Evolutionary conservation across 2,888 invertebrate species (phyloP), one percentile per base, ranked within the genome.

Genomic region (Zonitis immaculata): DNA sequence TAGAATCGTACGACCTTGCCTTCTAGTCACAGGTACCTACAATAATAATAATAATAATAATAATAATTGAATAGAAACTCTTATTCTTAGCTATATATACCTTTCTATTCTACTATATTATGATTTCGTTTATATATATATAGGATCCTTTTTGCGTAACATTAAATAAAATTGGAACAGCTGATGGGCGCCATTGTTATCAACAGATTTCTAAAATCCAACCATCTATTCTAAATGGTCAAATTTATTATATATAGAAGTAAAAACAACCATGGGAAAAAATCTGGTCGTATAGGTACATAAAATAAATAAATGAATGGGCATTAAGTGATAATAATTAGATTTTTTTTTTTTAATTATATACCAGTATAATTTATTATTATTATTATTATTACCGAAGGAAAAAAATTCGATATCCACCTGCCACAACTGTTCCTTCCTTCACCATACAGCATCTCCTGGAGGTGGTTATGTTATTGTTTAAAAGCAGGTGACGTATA

Each of bases 131-230:
- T n/a, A n/a, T n/a, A n/a, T n/a, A n/a, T n/a, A 3, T 22, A 44
- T 44, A 44, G 47, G 32, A 26, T 16, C 35, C 51, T 51, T 49
- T 58, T 54, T 59, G 51, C 56, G 59, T 49, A 59, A 59, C 44
- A 56, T 59, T 59, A 54, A 56, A 52, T 54, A 52, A 51, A 51
- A 46, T 43, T 52, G 49, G 59, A 59, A 59, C 59, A 59, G 59
- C 59, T 59, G 59, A 56, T 52, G 50, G 20, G 12, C 43, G 32
- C 44, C n/a, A 27, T 44, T 44, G 27, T 44, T 28, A 26, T 16
- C 44, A 14, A n/a, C 6, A 42, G 14, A 39, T 39, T 39, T 39
- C 22, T 22, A 35, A 16, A 16, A 16, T 35, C 35, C 8, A 22
- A n/a, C 30, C n/a, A 30, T n/a, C 12, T 30, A 30, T n/a, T n/a